Conservation (phyloP, 2,113 vertebrate genomes). For the Lagenorhynchus albirostris region DNA sequence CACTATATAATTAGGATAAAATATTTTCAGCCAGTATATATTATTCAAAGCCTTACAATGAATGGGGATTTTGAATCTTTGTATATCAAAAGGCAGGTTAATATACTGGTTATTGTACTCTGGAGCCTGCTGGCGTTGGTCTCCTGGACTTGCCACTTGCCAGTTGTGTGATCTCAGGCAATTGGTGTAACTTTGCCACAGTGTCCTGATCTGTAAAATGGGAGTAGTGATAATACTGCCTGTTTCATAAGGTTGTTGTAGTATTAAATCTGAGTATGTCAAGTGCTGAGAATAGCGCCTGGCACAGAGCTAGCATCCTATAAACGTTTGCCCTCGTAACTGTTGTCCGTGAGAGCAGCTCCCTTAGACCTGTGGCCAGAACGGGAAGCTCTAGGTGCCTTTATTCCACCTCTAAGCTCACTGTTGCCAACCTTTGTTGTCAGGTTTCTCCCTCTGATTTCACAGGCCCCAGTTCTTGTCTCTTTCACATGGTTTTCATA, state of each 20-base stretch:
- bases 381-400: not conserved
- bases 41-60: not conserved
- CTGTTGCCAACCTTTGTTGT: not conserved
- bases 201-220: not conserved
- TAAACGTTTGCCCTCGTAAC: not conserved
- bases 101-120: not conserved
- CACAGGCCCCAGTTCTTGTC: not conserved
- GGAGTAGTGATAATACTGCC: no score
- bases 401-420: not conserved
- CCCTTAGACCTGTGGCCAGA: not conserved
- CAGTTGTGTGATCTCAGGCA: not conserved
- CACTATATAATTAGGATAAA: not conserved
- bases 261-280: not conserved
- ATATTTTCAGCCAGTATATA: not conserved
- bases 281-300: not conserved
- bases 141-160: not conserved
- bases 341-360: not conserved
- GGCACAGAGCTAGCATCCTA: not conserved
- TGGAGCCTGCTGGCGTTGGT: not conserved
- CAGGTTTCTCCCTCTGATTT: not conserved
- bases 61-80: not conserved
- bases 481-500: not conserved
- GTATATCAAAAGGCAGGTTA: not conserved
- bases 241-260: not conserved
- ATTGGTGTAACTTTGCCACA: not conserved